phyloP scores from a whole-genome alignment of 1,140 invertebrate genomes.

The Brachionus manjavacas region DNA sequence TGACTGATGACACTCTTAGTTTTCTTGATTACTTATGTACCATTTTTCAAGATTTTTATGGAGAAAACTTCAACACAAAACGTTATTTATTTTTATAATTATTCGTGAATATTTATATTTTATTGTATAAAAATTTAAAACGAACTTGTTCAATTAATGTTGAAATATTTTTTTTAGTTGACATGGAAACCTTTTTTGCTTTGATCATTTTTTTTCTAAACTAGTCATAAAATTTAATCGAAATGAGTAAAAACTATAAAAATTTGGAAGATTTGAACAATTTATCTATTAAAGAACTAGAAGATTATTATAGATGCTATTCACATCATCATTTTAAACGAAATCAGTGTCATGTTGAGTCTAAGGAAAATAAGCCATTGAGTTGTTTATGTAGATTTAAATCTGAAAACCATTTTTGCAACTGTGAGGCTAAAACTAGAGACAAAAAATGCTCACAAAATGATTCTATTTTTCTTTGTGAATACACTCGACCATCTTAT shows the following conservation, averaged over 20 bases:
- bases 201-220: neutral
- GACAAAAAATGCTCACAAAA: neutral
- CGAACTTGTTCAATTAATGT: too few relatives aligned
- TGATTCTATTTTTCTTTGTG: neutral
- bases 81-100: too few relatives aligned
- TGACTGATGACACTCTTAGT: too few relatives aligned
- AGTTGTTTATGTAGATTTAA: neutral
- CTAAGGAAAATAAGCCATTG: neutral
- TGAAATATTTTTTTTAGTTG: neutral
- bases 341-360: neutral
- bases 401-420: neutral
- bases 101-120: too few relatives aligned
- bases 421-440: neutral
- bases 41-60: too few relatives aligned
- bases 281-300: neutral
- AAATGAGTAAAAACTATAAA: constrained; percentile 7
- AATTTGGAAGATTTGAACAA: neutral
- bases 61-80: too few relatives aligned
- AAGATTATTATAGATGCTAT: constrained; percentile 12
- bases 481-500: constrained; percentile 4
- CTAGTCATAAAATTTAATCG: neutral
- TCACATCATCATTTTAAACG: constrained; percentile 28
- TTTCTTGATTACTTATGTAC: too few relatives aligned
- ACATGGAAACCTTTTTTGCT: neutral
- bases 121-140: too few relatives aligned